Conservation (phyloP, 1,140 invertebrate species). For the Limonius californicus region DNA sequence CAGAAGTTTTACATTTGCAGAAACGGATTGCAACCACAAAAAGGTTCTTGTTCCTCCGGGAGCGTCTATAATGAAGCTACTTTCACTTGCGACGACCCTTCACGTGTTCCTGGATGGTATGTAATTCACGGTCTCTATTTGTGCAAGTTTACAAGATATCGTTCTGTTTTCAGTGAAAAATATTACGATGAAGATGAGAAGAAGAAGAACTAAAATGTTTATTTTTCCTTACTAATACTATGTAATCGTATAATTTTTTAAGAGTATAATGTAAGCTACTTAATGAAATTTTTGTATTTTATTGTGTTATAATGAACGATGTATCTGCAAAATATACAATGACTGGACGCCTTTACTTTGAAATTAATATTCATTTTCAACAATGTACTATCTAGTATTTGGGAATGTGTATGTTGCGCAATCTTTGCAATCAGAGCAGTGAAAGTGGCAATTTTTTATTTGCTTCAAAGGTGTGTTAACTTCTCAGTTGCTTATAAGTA, state of each 20-base stretch:
- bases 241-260: too few species aligned
- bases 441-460: not conserved
- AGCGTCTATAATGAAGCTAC: slow-evolving; percentile 78
- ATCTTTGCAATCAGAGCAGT: not conserved
- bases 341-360: too few species aligned
- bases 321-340: too few species aligned
- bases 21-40: slow-evolving; percentile 71
- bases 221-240: too few species aligned
- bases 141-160: too few species aligned
- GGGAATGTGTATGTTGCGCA: not conserved
- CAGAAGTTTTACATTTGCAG: slow-evolving; percentile 83
- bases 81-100: slow-evolving; percentile 76
- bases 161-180: slow-evolving; percentile 63
- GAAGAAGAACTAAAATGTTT: too few species aligned
- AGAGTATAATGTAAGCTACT: too few species aligned
- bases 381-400: not conserved
- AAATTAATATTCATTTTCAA: too few species aligned
- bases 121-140: too few species aligned
- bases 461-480: not conserved
- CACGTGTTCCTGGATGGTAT: slow-evolving; percentile 79
- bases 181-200: slow-evolving; percentile 55
- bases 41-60: slow-evolving; percentile 69
- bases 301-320: too few species aligned
- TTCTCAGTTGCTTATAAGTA: too few species aligned
- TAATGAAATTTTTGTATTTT: too few species aligned